Percentiles rank a stretch among this genome's conserved stretches.
Evolutionary conservation across 2,113 vertebrate genomes (phyloP).

Genomic region (Sylvietta virens): DNA sequence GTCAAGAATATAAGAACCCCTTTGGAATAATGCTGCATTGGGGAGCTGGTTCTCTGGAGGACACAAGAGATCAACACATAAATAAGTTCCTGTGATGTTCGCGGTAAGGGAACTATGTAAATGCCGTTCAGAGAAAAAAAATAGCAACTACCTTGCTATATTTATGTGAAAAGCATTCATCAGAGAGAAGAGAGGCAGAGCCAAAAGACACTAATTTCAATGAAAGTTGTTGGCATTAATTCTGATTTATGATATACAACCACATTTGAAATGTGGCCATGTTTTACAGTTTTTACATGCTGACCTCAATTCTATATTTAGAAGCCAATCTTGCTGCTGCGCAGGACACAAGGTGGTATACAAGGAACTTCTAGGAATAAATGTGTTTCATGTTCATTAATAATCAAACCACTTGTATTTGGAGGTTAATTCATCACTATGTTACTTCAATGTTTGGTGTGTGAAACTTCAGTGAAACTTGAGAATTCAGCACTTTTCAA

Average conservation of each 20-base stretch:
- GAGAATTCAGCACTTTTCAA: background rate
- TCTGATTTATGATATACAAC: background rate
- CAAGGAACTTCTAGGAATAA: background rate
- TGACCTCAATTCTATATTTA: background rate
- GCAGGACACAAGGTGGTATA: background rate
- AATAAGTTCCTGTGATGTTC: background rate
- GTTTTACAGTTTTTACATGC: background rate
- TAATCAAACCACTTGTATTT: background rate
- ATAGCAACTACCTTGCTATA: background rate
- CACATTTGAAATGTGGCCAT: background rate
- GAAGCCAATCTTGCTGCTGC: background rate
- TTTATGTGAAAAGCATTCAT: background rate
- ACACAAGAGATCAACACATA: background rate
- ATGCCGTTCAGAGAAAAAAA: background rate
- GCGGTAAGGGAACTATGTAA: background rate
- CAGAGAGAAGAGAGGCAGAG: background rate
- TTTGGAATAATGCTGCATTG: background rate
- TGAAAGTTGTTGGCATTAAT: background rate
- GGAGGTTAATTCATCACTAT: background rate
- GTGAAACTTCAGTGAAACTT: background rate
- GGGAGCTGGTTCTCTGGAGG: background rate
- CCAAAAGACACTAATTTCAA: background rate
- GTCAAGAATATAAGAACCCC: background rate
- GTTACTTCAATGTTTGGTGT: background rate
- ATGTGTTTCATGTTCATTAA: background rate